phyloP scores from a whole-genome alignment of 92 coral and sea anemone species.

The Phenganax marumi region DNA sequence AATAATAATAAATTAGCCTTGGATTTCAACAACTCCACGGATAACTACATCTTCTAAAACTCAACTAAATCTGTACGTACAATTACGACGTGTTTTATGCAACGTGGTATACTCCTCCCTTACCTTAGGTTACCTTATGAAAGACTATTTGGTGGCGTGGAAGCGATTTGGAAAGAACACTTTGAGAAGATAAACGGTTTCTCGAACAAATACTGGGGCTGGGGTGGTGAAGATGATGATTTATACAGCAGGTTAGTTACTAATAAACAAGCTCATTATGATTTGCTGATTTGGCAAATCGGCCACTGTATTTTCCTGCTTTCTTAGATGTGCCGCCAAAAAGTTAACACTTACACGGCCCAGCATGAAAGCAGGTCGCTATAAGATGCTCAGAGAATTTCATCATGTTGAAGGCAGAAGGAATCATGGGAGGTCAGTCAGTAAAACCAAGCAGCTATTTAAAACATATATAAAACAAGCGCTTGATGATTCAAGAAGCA shows the following conservation, averaged over 20 bases:
- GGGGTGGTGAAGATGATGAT: constrained; percentile 99
- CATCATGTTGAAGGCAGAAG: constrained; percentile 28
- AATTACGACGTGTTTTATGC: too few relatives aligned
- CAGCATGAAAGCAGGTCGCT: constrained; percentile 76
- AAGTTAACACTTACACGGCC: constrained; percentile 77
- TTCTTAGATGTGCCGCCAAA: constrained; percentile 53
- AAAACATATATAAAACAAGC: too few relatives aligned
- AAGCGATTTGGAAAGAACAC: constrained; percentile 92
- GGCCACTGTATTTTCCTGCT: not conserved
- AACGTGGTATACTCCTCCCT: not conserved
- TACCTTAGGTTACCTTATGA: constrained; percentile 64
- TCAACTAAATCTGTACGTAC: too few relatives aligned
- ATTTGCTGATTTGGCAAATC: not conserved
- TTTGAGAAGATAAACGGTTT: constrained; percentile 74
- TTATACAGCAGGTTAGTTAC: constrained; percentile 56
- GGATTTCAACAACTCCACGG: too few relatives aligned
- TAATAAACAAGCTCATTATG: not conserved
- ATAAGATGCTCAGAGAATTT: constrained; percentile 68
- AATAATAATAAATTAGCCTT: too few relatives aligned
- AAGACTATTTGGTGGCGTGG: constrained; percentile 86
- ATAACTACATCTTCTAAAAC: too few relatives aligned
- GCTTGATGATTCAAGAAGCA: too few relatives aligned
- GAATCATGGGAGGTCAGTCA: not conserved
- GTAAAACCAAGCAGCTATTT: not conserved
- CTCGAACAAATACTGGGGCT: constrained; percentile 96